These are phyloP conservation scores for Empidonax traillii DNA, from an alignment of 2,113 vertebrate species.

Conservation along the genomic window DNA sequence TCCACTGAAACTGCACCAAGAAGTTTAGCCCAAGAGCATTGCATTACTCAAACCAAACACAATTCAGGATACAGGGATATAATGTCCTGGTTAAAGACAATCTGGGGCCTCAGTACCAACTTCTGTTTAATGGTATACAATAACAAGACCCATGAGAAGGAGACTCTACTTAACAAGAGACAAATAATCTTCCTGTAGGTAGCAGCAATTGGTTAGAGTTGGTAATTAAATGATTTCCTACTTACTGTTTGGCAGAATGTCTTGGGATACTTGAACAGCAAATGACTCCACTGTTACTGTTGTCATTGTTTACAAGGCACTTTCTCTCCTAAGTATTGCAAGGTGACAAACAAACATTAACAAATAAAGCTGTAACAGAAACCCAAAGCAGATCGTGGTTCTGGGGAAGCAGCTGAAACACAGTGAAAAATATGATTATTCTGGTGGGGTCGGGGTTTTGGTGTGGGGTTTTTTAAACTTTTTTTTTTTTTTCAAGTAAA, in stretches of 20 bases:
- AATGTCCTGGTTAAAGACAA: neutral
- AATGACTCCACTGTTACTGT: neutral
- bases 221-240: neutral
- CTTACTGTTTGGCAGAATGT: neutral
- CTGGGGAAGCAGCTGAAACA: neutral
- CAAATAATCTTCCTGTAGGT: neutral
- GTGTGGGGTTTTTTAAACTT: rapidly evolving
- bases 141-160: neutral
- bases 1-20: neutral
- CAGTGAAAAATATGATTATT: neutral
- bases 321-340: neutral
- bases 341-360: neutral
- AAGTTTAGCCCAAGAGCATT: neutral
- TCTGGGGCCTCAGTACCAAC: neutral
- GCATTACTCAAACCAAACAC: neutral
- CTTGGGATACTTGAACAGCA: neutral
- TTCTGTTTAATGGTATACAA: neutral
- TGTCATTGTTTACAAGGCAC: neutral
- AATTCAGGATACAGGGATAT: neutral
- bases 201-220: neutral
- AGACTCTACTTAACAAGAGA: neutral
- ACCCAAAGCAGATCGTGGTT: neutral
- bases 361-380: neutral
- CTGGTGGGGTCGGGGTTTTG: neutral
- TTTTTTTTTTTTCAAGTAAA: neutral